These are phyloP conservation scores for Whitmania pigra DNA, from an alignment of 1,140 invertebrate species.

Conservation along the genomic window DNA sequence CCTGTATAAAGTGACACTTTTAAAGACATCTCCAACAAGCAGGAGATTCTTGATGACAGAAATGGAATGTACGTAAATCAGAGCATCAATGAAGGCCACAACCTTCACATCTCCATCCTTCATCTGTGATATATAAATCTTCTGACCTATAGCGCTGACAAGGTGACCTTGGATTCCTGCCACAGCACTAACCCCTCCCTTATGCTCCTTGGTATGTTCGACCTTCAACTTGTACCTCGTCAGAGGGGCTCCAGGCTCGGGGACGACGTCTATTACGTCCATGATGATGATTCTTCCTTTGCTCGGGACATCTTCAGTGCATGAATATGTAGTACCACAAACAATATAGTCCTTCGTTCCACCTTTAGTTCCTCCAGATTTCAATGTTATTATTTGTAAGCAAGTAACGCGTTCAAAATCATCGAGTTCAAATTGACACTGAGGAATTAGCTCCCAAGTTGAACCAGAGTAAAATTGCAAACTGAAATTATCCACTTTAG, in stretches of 20 bases:
- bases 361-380: slow-evolving; percentile 83
- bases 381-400: slow-evolving; percentile 80
- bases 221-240: slow-evolving; percentile 91
- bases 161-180: slow-evolving; percentile 84
- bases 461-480: slow-evolving; percentile 85
- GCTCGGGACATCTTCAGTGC: slow-evolving; percentile 81
- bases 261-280: slow-evolving; percentile 96
- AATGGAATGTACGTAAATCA: slow-evolving; percentile 91
- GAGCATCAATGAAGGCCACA: slow-evolving; percentile 95
- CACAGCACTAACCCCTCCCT: slow-evolving; percentile 93
- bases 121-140: slow-evolving; percentile 97
- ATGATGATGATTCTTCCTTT: slow-evolving; percentile 50
- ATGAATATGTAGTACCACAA: slow-evolving; percentile 88
- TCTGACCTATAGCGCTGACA: slow-evolving; percentile 91
- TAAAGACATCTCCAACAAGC: slow-evolving; percentile 87
- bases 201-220: slow-evolving; percentile 85
- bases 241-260: slow-evolving; percentile 89
- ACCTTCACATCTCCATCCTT: slow-evolving; percentile 92
- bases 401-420: slow-evolving; percentile 78
- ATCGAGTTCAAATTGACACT: slow-evolving; percentile 36
- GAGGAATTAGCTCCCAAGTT: slow-evolving; percentile 67
- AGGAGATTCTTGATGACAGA: slow-evolving; percentile 88
- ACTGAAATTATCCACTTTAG: slow-evolving; percentile 68
- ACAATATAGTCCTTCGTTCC: slow-evolving; percentile 90
- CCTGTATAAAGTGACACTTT: slow-evolving; percentile 79